Base-by-base conservation (phyloP, 2,888 invertebrate species). In the Folsomia candida region DNA sequence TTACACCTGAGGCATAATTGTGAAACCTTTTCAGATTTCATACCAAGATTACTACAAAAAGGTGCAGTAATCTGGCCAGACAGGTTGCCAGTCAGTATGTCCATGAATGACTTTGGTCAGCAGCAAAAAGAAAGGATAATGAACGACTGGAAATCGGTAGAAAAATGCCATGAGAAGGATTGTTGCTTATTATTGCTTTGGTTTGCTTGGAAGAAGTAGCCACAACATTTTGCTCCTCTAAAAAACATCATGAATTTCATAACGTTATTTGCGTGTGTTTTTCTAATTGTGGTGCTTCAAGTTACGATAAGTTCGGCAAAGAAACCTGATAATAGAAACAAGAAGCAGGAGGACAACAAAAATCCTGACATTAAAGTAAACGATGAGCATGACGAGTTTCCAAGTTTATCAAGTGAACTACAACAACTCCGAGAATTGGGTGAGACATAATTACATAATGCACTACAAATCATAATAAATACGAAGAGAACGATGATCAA, bases 401-500 rank as follows among this genome's bases (percentile, higher is more conserved):
- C 37, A 37, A 37, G 37, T 20, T 22, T 54, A 14, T 54, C 54
- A 4, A 54, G 54, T n/a, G 54, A 54, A 22, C 4, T 54, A 20
- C 54, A 54, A 54, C 54, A 54, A 22, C 54, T 54, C 18, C 6
- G 54, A 54, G 20, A 54, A 54, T n/a, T 54, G n/a, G 54, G 54
- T 54, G 4, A 54, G 54, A 37, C 37, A 4, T 37, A 37, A 9
- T 37, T 14, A 37, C 37, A 9, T 9, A 37, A 9, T 37, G 4
- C 14, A 37, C 37, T 37, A n/a, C n/a, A n/a, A n/a, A n/a, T n/a
- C n/a, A n/a, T n/a, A n/a, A n/a, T n/a, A n/a, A n/a, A n/a, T n/a
- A n/a, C n/a, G n/a, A n/a, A n/a, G n/a, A n/a, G n/a, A n/a, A n/a
- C n/a, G n/a, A n/a, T n/a, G n/a, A n/a, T n/a, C n/a, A n/a, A n/a